These are phyloP conservation scores for Gymnoscelis rufifasciata DNA, from an alignment of 2,888 invertebrate genomes.

Conservation along the genomic window DNA sequence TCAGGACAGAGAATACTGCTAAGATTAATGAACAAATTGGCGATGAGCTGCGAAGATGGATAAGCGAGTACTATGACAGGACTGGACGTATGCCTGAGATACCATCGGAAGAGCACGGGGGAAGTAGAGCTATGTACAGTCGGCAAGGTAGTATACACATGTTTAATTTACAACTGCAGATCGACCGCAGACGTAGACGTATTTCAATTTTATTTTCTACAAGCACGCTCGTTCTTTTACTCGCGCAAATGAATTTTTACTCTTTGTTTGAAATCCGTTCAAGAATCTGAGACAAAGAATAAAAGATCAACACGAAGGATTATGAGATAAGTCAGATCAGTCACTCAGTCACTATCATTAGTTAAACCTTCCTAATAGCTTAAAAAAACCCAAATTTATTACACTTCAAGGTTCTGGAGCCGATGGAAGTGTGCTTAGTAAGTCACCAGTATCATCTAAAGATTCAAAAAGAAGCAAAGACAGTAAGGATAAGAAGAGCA, in stretches of 20 bases:
- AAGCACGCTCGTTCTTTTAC: too few species aligned
- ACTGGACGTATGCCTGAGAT: conserved; percentile 94
- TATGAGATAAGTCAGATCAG: neutral
- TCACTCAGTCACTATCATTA: too few species aligned
- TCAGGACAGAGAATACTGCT: conserved; percentile 84
- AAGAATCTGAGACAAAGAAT: neutral
- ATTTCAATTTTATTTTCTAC: too few species aligned
- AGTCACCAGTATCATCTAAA: conserved; percentile 85
- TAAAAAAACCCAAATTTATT: too few species aligned
- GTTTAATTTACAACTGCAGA: neutral
- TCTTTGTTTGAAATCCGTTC: too few species aligned
- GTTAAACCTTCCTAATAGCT: too few species aligned
- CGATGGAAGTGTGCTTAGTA: conserved; percentile 86
- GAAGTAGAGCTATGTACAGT: conserved; percentile 90
- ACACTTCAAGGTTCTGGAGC: conserved; percentile 75
- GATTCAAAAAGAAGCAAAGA: conserved; percentile 89
- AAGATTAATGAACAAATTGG: conserved; percentile 91
- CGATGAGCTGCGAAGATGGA: conserved; percentile 92
- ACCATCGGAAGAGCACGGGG: conserved; percentile 94
- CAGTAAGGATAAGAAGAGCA: conserved; percentile 81
- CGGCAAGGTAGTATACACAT: conserved; percentile 78
- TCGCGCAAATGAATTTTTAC: too few species aligned
- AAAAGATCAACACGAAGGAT: neutral
- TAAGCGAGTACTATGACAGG: conserved; percentile 88
- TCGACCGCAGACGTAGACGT: too few species aligned